Evolutionary conservation across 2,797 vertebrate species (phyloP).

Genomic region (Fistularia commersonii): DNA sequence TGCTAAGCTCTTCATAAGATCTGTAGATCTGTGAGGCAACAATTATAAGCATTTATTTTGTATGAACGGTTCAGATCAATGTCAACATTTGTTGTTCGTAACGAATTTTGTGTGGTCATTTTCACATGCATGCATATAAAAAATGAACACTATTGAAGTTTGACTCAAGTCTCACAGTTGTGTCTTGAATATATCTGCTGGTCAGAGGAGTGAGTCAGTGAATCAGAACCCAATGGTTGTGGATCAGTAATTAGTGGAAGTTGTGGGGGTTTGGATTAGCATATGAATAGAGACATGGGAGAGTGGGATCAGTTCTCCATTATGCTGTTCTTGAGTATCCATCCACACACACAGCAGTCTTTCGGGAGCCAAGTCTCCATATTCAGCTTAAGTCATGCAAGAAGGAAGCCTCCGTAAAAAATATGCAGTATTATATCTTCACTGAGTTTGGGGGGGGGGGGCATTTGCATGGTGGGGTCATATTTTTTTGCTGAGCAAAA

Average conservation of each 20-base stretch:
- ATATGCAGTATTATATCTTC: no score
- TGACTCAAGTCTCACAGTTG: conserved; percentile 2
- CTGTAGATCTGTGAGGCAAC: no score
- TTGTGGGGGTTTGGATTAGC: conserved; percentile 50
- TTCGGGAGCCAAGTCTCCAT: conserved; percentile 23
- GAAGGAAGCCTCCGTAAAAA: conserved; percentile 16
- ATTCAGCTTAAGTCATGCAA: conserved; percentile 26
- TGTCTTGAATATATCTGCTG: conserved; percentile 31
- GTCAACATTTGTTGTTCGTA: background rate
- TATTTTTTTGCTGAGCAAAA: no score
- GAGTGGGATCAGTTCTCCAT: conserved; percentile 42
- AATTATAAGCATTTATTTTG: no score
- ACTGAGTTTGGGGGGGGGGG: no score
- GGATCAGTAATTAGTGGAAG: conserved; percentile 50
- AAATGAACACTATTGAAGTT: background rate
- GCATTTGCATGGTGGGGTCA: no score
- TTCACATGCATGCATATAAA: no score
- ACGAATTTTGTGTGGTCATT: no score
- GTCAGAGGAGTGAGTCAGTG: conserved; percentile 52
- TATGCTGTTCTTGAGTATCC: conserved; percentile 26
- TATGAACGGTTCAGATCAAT: background rate
- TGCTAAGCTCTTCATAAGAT: no score
- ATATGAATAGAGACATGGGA: conserved; percentile 57
- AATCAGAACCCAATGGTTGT: conserved; percentile 33
- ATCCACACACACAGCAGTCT: conserved; percentile 18